Base-by-base conservation (phyloP, 2,888 invertebrate species). In the Monoplex corrugatus region DNA sequence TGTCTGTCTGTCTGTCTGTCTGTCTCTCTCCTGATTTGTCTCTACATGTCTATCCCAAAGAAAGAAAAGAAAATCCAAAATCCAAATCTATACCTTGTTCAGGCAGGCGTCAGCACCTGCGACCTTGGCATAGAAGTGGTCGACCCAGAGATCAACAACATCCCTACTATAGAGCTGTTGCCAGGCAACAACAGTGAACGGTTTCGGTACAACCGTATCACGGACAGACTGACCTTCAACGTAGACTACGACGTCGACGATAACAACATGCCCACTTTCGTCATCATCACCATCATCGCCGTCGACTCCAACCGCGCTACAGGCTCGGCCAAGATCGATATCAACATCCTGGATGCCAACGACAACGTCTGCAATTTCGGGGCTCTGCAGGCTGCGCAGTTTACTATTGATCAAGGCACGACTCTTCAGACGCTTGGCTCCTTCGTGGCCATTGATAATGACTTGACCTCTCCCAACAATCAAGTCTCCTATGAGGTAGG, bases 241-340 rank as follows among this genome's bases (percentile, higher is more conserved):
- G 88, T 91, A 3, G 89, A 90, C 89, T 92, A 92, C 84, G 91
- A 92, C 89, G 88, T 91, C 63, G 91, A 91, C 80, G 90, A 90
- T 68, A 86, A 89, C 19, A 89, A 87, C 44, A 88, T 90, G 84
- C 91, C 92, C 1, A 90, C 89, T 13, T 38, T 16, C n/a, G 90
- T 87, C 13, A 45, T 89, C 5, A 45, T 92, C 28, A 91, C 89
- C 78, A 86, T 92, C 45, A 40, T 75, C 57, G 91, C 91, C 43
- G 87, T 86, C 19, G 92, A 92, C 82, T n/a, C 50, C 28, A 68
- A 80, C 35, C 88, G 89, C 0, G 90, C 89, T 13, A 87, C 90
- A 10, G 89, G 90, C 40, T 85, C 86, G 0, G 90, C 89, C 2
- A 89, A 89, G 13, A 90, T 92, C 86, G 82, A 90, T 63, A 88